phyloP scores from a whole-genome alignment of 2,113 vertebrate species.

The Cryptomyrus ogoouensis region DNA sequence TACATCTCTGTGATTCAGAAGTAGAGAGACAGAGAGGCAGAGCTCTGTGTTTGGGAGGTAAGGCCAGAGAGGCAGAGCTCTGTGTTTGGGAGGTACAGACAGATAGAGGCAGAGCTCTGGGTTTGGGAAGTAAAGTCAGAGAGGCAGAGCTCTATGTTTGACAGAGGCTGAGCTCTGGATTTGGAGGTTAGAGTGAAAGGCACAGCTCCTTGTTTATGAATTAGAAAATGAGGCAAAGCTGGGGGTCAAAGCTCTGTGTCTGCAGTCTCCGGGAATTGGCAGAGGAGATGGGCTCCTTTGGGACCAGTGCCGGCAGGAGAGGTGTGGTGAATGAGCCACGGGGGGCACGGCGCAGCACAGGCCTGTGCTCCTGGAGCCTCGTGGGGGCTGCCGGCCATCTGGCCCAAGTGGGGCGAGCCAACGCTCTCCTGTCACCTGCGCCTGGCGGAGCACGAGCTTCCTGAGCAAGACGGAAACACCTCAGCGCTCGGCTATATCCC shows the following conservation, averaged over 20 bases:
- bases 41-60: background rate
- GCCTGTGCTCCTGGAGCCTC: background rate
- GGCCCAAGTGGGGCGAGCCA: conserved; percentile 5
- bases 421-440: conserved; percentile 12
- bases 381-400: conserved; percentile 10
- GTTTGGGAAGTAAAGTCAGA: background rate
- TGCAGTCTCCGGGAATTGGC: background rate
- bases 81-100: background rate
- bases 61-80: background rate
- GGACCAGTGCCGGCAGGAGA: conserved; percentile 4
- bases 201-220: background rate
- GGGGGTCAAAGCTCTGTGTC: background rate
- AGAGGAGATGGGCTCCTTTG: conserved; percentile 4
- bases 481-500: background rate
- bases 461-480: conserved; percentile 1
- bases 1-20: background rate
- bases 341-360: background rate
- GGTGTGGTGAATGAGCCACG: background rate
- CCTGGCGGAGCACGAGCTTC: background rate
- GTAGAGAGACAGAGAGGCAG: background rate
- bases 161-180: background rate
- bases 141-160: background rate
- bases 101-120: background rate
- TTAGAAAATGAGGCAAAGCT: background rate
- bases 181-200: background rate